Percentiles rank a stretch among this genome's conserved stretches.
Conservation (phyloP, 2,113 vertebrate genomes). For the Nesoenas mayeri region DNA sequence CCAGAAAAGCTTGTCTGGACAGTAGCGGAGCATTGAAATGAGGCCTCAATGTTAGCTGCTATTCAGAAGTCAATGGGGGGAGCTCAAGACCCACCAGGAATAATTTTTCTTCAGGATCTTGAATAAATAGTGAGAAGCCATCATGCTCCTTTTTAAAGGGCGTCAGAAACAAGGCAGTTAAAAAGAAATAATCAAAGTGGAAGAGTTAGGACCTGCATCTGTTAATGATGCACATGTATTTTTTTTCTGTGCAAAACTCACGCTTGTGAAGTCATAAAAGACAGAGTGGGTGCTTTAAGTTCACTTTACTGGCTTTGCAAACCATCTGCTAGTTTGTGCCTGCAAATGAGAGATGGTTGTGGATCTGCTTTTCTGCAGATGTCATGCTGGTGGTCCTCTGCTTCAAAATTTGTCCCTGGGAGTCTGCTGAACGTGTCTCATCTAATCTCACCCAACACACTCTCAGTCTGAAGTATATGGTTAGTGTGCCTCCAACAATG, state of each 20-base stretch:
- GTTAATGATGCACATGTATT: not conserved
- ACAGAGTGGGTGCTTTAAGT: not conserved
- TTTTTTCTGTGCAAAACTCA: constrained; percentile 6
- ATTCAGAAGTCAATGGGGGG: constrained; percentile 42
- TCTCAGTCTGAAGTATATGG: not conserved
- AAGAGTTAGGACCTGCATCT: constrained; percentile 7
- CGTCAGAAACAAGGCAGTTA: constrained; percentile 15
- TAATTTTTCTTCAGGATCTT: not conserved
- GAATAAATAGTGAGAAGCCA: not conserved
- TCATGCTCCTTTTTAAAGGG: not conserved
- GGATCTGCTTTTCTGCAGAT: not conserved
- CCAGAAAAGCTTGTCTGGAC: constrained; percentile 19
- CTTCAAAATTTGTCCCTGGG: not conserved
- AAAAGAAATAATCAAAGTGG: constrained; percentile 39
- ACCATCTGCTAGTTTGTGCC: constrained; percentile 35
- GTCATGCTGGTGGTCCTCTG: not conserved
- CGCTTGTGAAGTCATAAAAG: constrained; percentile 11
- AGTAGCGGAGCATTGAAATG: not conserved
- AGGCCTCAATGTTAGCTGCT: not conserved
- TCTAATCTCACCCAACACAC: not conserved
- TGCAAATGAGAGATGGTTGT: not conserved
- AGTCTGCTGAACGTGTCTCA: not conserved
- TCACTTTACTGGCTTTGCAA: constrained; percentile 1
- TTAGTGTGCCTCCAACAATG: not conserved
- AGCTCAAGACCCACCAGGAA: constrained; percentile 52